These are phyloP conservation scores for Solea solea DNA, from an alignment of 2,113 vertebrate genomes.

Conservation along the genomic window DNA sequence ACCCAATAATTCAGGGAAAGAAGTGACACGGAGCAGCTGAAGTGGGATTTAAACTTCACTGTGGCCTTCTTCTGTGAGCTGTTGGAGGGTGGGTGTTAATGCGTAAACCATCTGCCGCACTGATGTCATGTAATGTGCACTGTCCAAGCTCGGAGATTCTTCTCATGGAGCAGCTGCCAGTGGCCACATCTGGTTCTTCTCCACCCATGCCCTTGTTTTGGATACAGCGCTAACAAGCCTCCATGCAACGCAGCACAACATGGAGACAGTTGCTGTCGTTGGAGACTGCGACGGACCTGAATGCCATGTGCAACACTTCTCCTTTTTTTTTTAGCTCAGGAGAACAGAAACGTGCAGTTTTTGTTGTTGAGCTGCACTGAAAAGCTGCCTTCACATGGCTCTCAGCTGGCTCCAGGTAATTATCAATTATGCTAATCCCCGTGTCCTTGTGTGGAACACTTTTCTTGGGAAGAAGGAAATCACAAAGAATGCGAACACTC, in stretches of 20 bases:
- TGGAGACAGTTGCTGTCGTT: slow-evolving; percentile 36
- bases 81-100: slow-evolving; percentile 57
- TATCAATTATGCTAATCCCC: slow-evolving; percentile 14
- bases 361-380: neutral
- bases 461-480: slow-evolving; percentile 8
- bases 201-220: slow-evolving; percentile 71
- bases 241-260: slow-evolving; percentile 51
- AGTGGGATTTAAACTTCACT: slow-evolving; percentile 3
- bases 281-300: slow-evolving; percentile 4
- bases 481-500: slow-evolving; percentile 30
- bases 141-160: slow-evolving; percentile 56
- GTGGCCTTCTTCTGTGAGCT: slow-evolving; percentile 11
- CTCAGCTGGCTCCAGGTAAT: slow-evolving; percentile 8
- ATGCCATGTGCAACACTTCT: neutral
- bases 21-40: neutral
- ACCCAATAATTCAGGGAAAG: slow-evolving; percentile 17
- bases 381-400: neutral
- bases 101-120: slow-evolving; percentile 58
- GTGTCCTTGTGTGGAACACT: slow-evolving; percentile 30
- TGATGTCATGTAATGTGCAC: slow-evolving; percentile 58
- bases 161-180: slow-evolving; percentile 47
- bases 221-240: slow-evolving; percentile 67
- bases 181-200: slow-evolving; percentile 71
- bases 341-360: slow-evolving; percentile 3
- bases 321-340: neutral